These are phyloP conservation scores for Acrocephalus kingi DNA, from an alignment of 2,113 vertebrate species.

Conservation along the genomic window DNA sequence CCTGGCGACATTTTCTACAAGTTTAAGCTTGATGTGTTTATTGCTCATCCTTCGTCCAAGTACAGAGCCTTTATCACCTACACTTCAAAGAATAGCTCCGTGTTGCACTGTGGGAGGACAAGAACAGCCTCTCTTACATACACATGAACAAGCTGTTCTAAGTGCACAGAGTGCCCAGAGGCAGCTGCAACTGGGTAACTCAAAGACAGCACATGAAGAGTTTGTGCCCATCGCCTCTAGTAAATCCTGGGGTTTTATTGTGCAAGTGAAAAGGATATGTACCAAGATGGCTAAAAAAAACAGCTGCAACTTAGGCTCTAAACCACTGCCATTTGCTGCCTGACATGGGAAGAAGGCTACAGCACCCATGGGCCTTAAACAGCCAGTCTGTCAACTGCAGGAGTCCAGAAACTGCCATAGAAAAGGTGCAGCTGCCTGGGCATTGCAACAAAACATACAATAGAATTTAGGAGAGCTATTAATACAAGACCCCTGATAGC, in stretches of 20 bases:
- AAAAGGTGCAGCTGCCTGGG: neutral
- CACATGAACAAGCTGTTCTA: neutral
- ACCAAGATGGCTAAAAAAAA: neutral
- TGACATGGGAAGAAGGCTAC: neutral
- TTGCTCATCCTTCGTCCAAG: neutral
- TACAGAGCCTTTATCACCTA: neutral
- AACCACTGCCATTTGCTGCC: neutral
- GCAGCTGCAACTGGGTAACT: neutral
- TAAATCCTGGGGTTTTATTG: neutral
- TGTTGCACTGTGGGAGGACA: neutral
- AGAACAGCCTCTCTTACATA: neutral
- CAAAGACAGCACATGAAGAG: neutral
- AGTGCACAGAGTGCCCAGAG: neutral
- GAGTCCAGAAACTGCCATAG: neutral
- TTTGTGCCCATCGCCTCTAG: neutral
- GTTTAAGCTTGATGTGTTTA: neutral
- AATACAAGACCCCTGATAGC: neutral
- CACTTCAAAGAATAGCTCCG: neutral
- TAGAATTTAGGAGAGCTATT: neutral
- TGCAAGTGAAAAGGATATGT: neutral
- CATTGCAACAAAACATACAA: neutral
- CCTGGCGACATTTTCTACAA: neutral
- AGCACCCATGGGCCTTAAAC: neutral
- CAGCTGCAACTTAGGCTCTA: neutral
- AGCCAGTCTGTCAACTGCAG: neutral